Percentiles rank a stretch among this genome's conserved stretches.
Evolutionary conservation across 1,140 invertebrate species (phyloP).

Genomic region (Calephelis nemesis): DNA sequence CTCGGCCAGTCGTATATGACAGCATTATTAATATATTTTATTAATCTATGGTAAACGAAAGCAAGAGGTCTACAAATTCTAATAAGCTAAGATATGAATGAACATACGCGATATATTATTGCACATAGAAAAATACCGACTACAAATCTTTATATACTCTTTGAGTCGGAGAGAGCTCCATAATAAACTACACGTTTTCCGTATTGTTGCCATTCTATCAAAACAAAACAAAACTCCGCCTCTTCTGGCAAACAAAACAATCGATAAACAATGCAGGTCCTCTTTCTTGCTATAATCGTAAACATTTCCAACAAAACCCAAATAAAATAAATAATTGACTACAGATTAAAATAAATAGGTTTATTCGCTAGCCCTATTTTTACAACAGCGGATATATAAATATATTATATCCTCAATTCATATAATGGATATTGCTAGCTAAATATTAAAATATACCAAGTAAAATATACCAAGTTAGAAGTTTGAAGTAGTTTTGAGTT

Average conservation of each 20-base stretch:
- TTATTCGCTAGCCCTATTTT: not conserved
- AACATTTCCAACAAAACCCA: slow-evolving; percentile 17
- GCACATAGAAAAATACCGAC: slow-evolving; percentile 74
- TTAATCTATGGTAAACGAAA: slow-evolving; percentile 30
- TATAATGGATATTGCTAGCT: no score
- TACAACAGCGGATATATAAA: no score
- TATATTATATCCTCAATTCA: no score
- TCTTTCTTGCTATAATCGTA: slow-evolving; percentile 4
- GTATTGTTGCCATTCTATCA: not conserved
- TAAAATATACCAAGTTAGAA: no score
- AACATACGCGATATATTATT: slow-evolving; percentile 66
- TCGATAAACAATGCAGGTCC: slow-evolving; percentile 4
- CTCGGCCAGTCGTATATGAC: slow-evolving; percentile 7
- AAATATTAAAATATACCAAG: no score
- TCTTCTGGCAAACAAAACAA: slow-evolving; percentile 15
- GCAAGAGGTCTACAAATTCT: slow-evolving; percentile 44
- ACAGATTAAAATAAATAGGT: slow-evolving; percentile 43
- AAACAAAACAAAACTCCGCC: slow-evolving; percentile 12
- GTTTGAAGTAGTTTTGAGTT: no score
- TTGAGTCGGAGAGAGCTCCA: slow-evolving; percentile 45
- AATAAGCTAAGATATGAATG: slow-evolving; percentile 74
- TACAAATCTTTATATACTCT: slow-evolving; percentile 38
- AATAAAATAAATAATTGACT: slow-evolving; percentile 40
- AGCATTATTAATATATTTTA: slow-evolving; percentile 13
- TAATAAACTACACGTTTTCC: slow-evolving; percentile 27